These are phyloP conservation scores for Acrossocheilus wenchowensis DNA, from an alignment of 2,797 vertebrate species.

Conservation along the genomic window DNA sequence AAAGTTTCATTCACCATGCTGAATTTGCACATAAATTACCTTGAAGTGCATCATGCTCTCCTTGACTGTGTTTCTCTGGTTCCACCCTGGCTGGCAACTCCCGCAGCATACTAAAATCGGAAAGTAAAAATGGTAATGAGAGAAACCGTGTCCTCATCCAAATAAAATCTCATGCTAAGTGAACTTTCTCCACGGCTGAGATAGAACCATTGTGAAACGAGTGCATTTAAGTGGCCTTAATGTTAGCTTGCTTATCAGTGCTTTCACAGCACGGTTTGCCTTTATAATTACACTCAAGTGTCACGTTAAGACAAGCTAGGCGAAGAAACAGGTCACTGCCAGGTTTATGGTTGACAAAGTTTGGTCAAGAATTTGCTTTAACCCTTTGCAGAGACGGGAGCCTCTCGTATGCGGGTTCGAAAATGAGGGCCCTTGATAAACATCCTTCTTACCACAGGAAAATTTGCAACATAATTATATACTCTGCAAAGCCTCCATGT, in stretches of 20 bases:
- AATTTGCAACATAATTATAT: constrained; percentile 82
- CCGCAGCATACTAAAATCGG: constrained; percentile 20
- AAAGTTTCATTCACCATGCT: constrained; percentile 50
- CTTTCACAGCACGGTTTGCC: background rate
- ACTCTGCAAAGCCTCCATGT: constrained; percentile 73
- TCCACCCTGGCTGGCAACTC: constrained; percentile 39
- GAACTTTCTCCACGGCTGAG: constrained; percentile 31
- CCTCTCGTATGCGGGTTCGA: constrained; percentile 76
- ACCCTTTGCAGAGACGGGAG: constrained; percentile 64
- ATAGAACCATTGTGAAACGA: constrained; percentile 1
- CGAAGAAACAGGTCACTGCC: constrained; percentile 22
- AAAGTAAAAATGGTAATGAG: constrained; percentile 52
- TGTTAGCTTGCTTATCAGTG: constrained; percentile 2
- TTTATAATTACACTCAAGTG: constrained; percentile 13
- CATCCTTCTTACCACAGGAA: constrained; percentile 75
- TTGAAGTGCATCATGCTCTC: constrained; percentile 52
- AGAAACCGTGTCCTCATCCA: constrained; percentile 35
- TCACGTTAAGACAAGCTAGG: background rate
- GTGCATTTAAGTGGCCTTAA: constrained; percentile 2
- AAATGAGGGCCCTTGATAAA: constrained; percentile 79
- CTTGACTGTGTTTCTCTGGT: constrained; percentile 50
- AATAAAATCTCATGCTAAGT: constrained; percentile 45
- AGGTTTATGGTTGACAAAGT: constrained; percentile 44
- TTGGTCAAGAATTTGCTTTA: constrained; percentile 61
- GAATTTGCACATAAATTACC: constrained; percentile 50